phyloP scores from a whole-genome alignment of 2,113 vertebrate genomes.

The Suricata suricatta region DNA sequence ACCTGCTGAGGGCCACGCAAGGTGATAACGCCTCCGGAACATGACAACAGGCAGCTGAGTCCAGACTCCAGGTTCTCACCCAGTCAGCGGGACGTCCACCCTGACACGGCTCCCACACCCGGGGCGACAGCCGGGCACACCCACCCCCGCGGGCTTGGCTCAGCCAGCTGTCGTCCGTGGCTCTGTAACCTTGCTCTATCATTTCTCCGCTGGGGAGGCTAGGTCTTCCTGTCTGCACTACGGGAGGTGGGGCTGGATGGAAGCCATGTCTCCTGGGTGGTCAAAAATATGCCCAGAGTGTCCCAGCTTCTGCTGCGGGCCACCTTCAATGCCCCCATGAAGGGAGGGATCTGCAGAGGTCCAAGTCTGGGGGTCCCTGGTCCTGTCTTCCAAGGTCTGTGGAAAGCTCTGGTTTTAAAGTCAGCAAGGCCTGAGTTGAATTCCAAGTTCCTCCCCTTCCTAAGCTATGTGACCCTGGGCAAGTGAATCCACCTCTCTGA shows the following conservation, averaged over 20 bases:
- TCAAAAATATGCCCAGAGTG: neutral
- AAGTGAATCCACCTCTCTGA: neutral
- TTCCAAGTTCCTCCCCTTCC: neutral
- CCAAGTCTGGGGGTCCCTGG: neutral
- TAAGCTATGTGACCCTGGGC: neutral
- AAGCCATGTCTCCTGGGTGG: neutral
- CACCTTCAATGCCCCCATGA: neutral
- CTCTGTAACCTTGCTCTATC: fast-evolving
- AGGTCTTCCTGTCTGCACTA: neutral
- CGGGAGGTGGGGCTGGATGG: neutral
- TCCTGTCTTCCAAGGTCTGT: neutral
- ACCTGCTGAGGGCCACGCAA: neutral
- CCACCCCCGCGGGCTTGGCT: fast-evolving
- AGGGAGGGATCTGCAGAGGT: neutral
- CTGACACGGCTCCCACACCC: neutral
- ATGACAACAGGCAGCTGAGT: neutral
- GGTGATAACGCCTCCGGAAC: neutral
- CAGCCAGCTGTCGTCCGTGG: neutral
- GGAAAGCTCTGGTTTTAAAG: neutral
- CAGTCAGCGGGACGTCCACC: neutral
- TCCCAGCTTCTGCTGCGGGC: neutral
- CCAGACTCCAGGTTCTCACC: neutral
- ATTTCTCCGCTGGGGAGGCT: neutral
- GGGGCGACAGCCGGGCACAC: fast-evolving
- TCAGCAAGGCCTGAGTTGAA: neutral